These are phyloP conservation scores for Pemphigus obesinymphae DNA, from an alignment of 1,140 invertebrate genomes.

Conservation along the genomic window DNA sequence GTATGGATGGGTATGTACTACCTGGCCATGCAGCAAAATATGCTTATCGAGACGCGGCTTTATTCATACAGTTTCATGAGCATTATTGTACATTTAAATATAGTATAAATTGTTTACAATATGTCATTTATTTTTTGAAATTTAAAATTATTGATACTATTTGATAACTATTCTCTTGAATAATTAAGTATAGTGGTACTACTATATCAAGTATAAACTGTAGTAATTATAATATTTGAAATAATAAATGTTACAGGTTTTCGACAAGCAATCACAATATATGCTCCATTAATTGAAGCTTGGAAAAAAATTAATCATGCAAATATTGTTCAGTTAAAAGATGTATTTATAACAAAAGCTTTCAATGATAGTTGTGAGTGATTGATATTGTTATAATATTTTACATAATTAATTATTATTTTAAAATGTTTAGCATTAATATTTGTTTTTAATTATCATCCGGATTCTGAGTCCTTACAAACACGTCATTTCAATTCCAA, in stretches of 20 bases:
- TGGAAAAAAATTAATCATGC: slow-evolving; percentile 93
- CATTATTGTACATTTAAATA: too few relatives aligned
- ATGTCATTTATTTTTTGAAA: too few relatives aligned
- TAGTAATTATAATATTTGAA: too few relatives aligned
- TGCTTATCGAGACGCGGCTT: too few relatives aligned
- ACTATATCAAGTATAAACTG: too few relatives aligned
- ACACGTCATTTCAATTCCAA: slow-evolving; percentile 73
- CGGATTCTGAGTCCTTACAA: slow-evolving; percentile 81
- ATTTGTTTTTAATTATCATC: slow-evolving; percentile 94
- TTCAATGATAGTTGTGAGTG: slow-evolving; percentile 91
- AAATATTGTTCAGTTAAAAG: slow-evolving; percentile 84
- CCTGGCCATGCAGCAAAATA: too few relatives aligned
- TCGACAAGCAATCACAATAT: slow-evolving; percentile 76
- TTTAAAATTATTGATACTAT: too few relatives aligned
- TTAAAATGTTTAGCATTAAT: slow-evolving; percentile 71
- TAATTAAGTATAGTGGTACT: too few relatives aligned
- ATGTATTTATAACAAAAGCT: slow-evolving; percentile 91
- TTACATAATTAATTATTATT: neutral
- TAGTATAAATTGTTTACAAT: too few relatives aligned
- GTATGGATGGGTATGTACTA: too few relatives aligned
- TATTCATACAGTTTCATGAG: too few relatives aligned
- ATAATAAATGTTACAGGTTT: slow-evolving; percentile 60
- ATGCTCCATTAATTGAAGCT: slow-evolving; percentile 77
- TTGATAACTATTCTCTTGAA: too few relatives aligned
- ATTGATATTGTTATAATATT: neutral